Evolutionary conservation across 2,888 invertebrate genomes (phyloP), one percentile per base, ranked within the genome.

Genomic region (Lasioglossum marginatum): DNA sequence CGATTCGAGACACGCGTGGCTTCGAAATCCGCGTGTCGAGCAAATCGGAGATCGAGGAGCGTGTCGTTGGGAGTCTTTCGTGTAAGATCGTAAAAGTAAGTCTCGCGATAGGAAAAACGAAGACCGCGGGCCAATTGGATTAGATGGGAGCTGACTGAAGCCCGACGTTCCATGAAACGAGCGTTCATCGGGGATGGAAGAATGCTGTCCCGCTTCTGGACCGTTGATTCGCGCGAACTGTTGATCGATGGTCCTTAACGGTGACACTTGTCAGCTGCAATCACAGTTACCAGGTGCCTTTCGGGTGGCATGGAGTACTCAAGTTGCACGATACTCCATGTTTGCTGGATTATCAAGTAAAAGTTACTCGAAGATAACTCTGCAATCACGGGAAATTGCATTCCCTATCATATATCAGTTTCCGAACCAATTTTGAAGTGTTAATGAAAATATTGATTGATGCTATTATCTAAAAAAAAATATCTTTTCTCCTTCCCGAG

Each of bases 151-250:
- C 52, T 48, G 60, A 71, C 75, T 57, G 79, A 79, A 60, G 52
- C 68, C 34, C 27, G 52, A 27, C 37, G 70, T 82, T 82, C 82
- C 70, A 31, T 45, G 80, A 79, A 82, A 71, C 82, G 34, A n/a
- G 71, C 74, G 57, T 79, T 79, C 79, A 60, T 75, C 57, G 60
- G 19, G 37, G 79, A 79, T 79, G 82, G 79, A 82, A 82, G 79
- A 82, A 82, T 70, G 57, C n/a, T 37, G 82, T 75, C 70, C 37
- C 79, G 37, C 74, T 78, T n/a, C 71, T 19, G 23, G 43, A 74
- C 31, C 52, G 60, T 40, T 66, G 66, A 77, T 45, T 77, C 63
- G 75, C 10, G 8, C 31, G 43, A 34, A 73, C 48, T 31, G 72
- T 66, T 27, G 45, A 52, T 34, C 66, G 45, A 66, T 66, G 76